Base-by-base conservation (phyloP, 37 sponge, comb jelly and placozoan species). In the Agelas oroides region DNA sequence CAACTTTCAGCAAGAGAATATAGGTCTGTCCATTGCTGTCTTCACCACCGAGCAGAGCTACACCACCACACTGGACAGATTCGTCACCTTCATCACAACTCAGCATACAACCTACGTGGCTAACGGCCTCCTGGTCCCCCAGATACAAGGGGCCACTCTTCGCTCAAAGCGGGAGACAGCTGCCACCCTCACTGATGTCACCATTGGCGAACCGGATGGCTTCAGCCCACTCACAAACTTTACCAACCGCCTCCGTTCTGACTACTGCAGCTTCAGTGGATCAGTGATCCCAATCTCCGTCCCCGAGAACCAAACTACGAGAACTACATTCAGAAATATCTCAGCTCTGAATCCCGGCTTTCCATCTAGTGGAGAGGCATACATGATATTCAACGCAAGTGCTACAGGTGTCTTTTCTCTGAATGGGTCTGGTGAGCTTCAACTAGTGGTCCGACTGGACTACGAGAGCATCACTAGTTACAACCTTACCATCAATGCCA, bases 231-330 rank as follows among this genome's bases (percentile, higher is more conserved):
- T 90, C 60, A 35, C 2, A 21, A 58, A 36, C 20, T 85, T 90
- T 69, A 84, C 54, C 73, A 84, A 80, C 38, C 21, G 11, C 27
- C 27, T 58, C 18, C 60, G 90, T 1, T 84, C 90, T 39, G 90
- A 90, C 78, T 88, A 81, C 71, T 88, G 89, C 37, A 16, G 53
- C 18, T 88, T 88, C 53, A 61, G 65, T n/a, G 83, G 77, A 5
- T n/a, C 39, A 11, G 38, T 23, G 18, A 65, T 88, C 0, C 39
- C 60, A 20, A 1, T 76, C 1, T 15, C 59, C 53, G 39, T 87
- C 2, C 70, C 36, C 20, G 89, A 88, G 53, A 55, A 76, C 30
- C 15, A 32, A 1, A 17, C 77, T 0, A 23, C 75, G 19, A 59
- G 63, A 14, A 15, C 3, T 2, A 56, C 36, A 30, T 17, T 88